Percentiles rank a stretch among this genome's conserved stretches.
phyloP scores from a whole-genome alignment of 2,888 invertebrate genomes.

The Cotesia congregata region DNA sequence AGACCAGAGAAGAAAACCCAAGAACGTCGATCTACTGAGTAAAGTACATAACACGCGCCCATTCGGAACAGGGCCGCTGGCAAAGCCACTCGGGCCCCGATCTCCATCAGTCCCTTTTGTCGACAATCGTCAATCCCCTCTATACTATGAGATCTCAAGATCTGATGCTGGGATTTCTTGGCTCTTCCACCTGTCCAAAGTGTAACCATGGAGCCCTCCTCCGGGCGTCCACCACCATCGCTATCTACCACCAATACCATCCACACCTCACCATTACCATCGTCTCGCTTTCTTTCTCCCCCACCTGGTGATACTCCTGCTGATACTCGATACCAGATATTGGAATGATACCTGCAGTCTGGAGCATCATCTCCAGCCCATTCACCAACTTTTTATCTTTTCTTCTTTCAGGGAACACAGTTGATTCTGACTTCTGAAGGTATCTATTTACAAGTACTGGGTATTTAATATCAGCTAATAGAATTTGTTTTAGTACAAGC shows the following conservation, averaged over 20 bases:
- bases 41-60: conserved; percentile 33
- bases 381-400: neutral
- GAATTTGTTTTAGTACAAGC: no score
- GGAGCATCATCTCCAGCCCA: neutral
- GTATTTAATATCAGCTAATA: no score
- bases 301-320: neutral
- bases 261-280: neutral
- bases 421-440: no score
- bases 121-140: neutral
- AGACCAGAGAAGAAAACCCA: conserved; percentile 1
- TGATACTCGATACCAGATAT: neutral
- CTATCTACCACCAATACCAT: neutral
- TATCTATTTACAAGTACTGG: no score
- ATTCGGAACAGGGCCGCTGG: conserved; percentile 56
- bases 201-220: neutral
- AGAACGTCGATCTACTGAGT: conserved; percentile 40
- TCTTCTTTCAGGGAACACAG: neutral
- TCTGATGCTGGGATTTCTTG: neutral
- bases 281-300: conserved; percentile 17
- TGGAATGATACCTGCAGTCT: neutral
- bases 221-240: neutral
- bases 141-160: neutral
- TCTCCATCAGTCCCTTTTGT: conserved; percentile 35
- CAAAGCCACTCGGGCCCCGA: conserved; percentile 49
- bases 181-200: conserved; percentile 20